A percentile compares a stretch with the other conserved stretches of the same genome.
Conservation (phyloP, 2,113 vertebrate species). For the Eptesicus fuscus region DNA sequence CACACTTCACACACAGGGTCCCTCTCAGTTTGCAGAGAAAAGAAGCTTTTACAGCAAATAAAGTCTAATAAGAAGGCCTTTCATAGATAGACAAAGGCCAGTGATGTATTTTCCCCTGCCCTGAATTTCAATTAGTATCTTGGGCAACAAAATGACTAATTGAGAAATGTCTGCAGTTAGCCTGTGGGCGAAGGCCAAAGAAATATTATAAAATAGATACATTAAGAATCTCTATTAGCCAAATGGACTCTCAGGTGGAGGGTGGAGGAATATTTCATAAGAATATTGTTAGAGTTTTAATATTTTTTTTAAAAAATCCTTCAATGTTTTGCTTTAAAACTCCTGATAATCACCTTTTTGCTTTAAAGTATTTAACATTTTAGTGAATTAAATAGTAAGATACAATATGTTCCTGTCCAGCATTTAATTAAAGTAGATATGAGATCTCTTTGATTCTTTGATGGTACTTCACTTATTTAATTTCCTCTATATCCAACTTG, state of each 20-base stretch:
- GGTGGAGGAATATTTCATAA: background rate
- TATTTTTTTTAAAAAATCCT: background rate
- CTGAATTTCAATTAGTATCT: constrained; percentile 75
- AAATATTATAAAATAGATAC: background rate
- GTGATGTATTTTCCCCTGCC: constrained; percentile 63
- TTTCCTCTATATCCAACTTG: background rate
- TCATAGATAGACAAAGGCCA: constrained; percentile 66
- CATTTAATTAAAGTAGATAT: background rate
- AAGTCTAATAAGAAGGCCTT: constrained; percentile 50
- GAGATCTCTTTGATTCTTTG: background rate
- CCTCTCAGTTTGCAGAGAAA: constrained; percentile 58
- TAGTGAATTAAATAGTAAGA: background rate
- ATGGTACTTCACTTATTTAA: background rate
- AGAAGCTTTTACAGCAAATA: constrained; percentile 38
- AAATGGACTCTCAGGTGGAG: background rate
- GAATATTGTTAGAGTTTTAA: background rate
- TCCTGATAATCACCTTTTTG: background rate
- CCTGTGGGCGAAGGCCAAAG: background rate
- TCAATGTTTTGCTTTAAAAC: background rate
- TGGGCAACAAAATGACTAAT: constrained; percentile 41
- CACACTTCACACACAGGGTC: constrained; percentile 36
- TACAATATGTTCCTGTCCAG: background rate
- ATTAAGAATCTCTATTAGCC: background rate
- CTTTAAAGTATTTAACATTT: background rate
- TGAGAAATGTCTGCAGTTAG: background rate